Conservation (phyloP, 2,888 invertebrate species). For the Netelia inedita region DNA sequence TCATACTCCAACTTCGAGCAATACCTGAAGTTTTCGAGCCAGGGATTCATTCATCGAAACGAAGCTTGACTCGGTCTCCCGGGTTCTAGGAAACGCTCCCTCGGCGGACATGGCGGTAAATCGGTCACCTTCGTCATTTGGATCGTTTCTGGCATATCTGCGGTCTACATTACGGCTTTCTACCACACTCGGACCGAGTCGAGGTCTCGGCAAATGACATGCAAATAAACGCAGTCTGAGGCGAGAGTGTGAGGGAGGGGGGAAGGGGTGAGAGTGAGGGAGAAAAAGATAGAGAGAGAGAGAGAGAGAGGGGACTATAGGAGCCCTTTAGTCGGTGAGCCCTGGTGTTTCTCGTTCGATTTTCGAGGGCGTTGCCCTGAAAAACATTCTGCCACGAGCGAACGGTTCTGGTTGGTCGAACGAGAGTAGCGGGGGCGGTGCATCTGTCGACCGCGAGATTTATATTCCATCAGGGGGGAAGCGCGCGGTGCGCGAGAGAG, state of each 20-base stretch:
- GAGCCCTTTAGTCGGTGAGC: constrained; percentile 66
- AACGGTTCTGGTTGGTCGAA: constrained; percentile 81
- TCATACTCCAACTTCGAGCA: background rate
- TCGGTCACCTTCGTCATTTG: constrained; percentile 1
- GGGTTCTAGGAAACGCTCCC: background rate
- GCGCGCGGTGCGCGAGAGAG: background rate
- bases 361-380: constrained; percentile 83
- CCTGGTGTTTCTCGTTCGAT: constrained; percentile 21
- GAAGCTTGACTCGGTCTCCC: background rate
- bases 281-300: background rate
- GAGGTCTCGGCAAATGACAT: background rate
- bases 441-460: constrained; percentile 83
- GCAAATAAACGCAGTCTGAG: constrained; percentile 15
- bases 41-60: background rate
- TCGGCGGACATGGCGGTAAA: constrained; percentile 4
- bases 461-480: constrained; percentile 77
- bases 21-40: background rate
- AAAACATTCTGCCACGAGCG: constrained; percentile 79
- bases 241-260: background rate
- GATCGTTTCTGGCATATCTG: background rate
- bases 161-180: background rate
- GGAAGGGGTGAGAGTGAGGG: background rate
- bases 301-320: constrained; percentile 11
- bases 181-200: background rate
- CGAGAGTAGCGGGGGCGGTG: constrained; percentile 82